Base-by-base conservation (phyloP, 2,888 invertebrate genomes). In the Drosophila formosana region DNA sequence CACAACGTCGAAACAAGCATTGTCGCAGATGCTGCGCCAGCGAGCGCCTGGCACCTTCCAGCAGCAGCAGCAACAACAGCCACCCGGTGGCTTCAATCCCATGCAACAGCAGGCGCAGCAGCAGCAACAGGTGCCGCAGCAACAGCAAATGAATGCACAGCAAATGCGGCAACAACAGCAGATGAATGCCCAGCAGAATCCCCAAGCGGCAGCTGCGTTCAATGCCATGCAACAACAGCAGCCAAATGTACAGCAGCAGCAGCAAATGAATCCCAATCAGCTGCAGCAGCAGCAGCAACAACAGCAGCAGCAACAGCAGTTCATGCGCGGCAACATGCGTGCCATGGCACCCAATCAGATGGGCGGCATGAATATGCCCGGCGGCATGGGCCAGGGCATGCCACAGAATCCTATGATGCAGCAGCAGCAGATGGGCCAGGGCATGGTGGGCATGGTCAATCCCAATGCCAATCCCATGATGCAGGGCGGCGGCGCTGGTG, bases 1-100 rank as follows among this genome's bases (percentile, higher is more conserved):
- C 90, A 68, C 88, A 4, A 96, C 96, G 79, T 90, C 91, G 6
- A 97, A 98, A 89, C 97, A 96, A 90, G 97, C 97, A 0, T 93
- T 98, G 41, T 96, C 96, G 55, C 95, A 97, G 88, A 96, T 98
- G 97, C 93, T 98, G 58, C 94, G 97, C 0, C 95, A 96, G 84
- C 94, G 97, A 4, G 94, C 96, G 75, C 96, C 97, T 0, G 75
- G 81, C 37, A 92, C 93, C 1, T 92, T 93, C 9, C 93, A 93
- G 74, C 88, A 64, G 47, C 63, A 63, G 41, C 81, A 79, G 9
- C 81, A 82, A 45, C 82, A 88, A 25, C 87, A 80, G 26, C 65
- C 81, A 0, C 86, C 90, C 2, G 70, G 80, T 13, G 78, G 73
- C 34, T 90, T 90, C 34, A 91, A 88, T 76, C 86, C 89, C 43